Percentiles rank a stretch among this genome's conserved stretches.
phyloP scores from a whole-genome alignment of 2,113 vertebrate species.

The Stegostoma tigrinum region DNA sequence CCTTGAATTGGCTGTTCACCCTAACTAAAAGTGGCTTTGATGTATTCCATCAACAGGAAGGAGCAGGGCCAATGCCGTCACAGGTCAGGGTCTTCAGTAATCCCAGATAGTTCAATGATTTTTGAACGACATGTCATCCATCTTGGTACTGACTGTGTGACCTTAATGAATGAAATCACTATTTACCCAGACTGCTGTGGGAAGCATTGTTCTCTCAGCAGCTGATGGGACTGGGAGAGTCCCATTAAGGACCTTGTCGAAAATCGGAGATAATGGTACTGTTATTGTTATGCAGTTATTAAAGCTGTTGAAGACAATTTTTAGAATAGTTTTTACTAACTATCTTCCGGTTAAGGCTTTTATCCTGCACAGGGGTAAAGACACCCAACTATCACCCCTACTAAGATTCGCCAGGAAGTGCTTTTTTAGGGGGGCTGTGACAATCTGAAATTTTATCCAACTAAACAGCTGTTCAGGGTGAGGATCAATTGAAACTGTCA shows the following conservation, averaged over 20 bases:
- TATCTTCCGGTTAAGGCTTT: background rate
- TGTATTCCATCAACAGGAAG: conserved; percentile 23
- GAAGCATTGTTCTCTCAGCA: background rate
- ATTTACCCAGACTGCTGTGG: background rate
- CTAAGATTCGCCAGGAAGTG: background rate
- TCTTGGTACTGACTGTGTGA: conserved; percentile 4
- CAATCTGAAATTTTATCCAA: background rate
- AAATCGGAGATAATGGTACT: too few species aligned
- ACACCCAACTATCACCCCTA: background rate
- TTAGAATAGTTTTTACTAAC: background rate
- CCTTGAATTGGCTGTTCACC: background rate
- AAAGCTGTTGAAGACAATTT: background rate
- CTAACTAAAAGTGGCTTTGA: conserved; percentile 22
- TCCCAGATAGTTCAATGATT: background rate
- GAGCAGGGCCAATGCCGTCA: background rate
- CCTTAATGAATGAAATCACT: conserved; percentile 9
- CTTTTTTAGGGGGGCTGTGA: background rate
- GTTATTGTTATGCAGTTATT: background rate
- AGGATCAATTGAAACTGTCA: background rate
- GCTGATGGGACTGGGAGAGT: background rate
- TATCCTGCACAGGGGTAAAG: too few species aligned
- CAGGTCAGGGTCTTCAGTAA: conserved; percentile 17
- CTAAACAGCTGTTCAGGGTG: background rate
- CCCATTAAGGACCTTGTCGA: background rate
- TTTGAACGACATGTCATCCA: conserved; percentile 21